Evolutionary conservation across 2,797 vertebrate species (phyloP).

Genomic region (Sebastes aleutianus): DNA sequence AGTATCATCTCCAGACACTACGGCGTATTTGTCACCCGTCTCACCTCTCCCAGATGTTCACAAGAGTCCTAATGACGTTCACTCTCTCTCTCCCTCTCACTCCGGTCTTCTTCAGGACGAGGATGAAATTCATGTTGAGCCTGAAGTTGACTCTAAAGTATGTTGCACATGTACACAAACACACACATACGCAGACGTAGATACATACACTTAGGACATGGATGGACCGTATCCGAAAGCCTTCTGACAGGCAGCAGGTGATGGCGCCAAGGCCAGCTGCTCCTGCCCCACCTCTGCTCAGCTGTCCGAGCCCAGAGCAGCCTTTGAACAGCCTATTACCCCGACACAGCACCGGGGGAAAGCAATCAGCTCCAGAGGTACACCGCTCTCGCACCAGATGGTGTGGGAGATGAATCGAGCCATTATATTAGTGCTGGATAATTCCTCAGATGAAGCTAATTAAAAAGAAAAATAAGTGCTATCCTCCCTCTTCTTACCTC

Average conservation of each 20-base stretch:
- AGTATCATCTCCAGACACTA: constrained; percentile 41
- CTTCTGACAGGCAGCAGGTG: constrained; percentile 83
- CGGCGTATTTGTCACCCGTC: constrained; percentile 56
- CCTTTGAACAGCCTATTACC: constrained; percentile 87
- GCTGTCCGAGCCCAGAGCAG: constrained; percentile 81
- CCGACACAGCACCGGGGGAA: constrained; percentile 81
- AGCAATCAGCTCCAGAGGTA: constrained; percentile 83
- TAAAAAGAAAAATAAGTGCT: constrained; percentile 82
- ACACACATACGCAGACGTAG: constrained; percentile 28
- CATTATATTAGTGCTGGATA: constrained; percentile 85
- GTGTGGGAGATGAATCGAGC: constrained; percentile 85
- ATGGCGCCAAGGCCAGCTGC: constrained; percentile 80
- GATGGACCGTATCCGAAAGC: constrained; percentile 58
- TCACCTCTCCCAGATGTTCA: constrained; percentile 68
- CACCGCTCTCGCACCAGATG: constrained; percentile 82
- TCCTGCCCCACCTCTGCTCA: constrained; percentile 84
- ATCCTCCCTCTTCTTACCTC: constrained; percentile 68
- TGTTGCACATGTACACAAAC: constrained; percentile 10
- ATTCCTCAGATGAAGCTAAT: constrained; percentile 87
- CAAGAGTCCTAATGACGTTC: constrained; percentile 52
- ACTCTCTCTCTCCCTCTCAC: constrained; percentile 6
- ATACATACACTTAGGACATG: constrained; percentile 55
- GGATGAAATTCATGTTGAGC: constrained; percentile 12
- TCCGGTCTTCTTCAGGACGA: constrained; percentile 11
- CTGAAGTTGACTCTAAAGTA: constrained; percentile 49